Percentiles rank a stretch among this genome's conserved stretches.
phyloP scores from a whole-genome alignment of 2,113 vertebrate species.

The Lycaon pictus region DNA sequence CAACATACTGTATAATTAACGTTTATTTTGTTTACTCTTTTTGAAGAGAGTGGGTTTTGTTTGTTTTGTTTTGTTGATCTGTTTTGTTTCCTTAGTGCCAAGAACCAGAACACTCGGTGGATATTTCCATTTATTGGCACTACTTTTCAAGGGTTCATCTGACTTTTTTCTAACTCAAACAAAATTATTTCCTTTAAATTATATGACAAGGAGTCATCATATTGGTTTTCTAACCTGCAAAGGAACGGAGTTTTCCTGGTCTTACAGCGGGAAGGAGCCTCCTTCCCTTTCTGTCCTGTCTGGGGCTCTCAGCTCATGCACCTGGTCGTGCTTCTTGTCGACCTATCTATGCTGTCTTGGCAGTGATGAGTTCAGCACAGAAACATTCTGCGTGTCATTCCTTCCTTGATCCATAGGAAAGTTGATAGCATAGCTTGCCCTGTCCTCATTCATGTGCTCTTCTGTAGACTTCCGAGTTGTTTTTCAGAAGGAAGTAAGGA shows the following conservation, averaged over 20 bases:
- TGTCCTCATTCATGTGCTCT: too few relatives aligned
- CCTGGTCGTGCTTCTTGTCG: accelerated
- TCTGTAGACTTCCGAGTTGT: neutral
- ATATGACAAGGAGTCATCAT: neutral
- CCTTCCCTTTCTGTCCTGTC: neutral
- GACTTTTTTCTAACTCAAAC: neutral
- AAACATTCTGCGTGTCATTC: neutral
- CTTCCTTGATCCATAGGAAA: neutral
- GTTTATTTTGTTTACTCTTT: neutral
- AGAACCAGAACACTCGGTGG: neutral
- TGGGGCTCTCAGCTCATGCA: accelerated
- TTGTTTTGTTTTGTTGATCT: neutral
- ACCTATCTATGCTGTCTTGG: neutral
- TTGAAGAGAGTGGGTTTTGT: neutral
- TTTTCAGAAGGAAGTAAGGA: slow-evolving; percentile 2
- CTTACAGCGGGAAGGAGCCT: accelerated
- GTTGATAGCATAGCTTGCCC: neutral
- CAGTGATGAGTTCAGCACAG: neutral
- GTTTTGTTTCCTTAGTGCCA: neutral
- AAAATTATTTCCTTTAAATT: neutral
- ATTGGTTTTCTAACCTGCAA: neutral
- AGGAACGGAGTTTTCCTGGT: neutral
- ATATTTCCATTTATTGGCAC: neutral
- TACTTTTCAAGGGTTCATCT: neutral
- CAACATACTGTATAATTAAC: too few relatives aligned